Conservation (phyloP, 2,797 vertebrate genomes). For the Dendrocincla tyrannina region DNA sequence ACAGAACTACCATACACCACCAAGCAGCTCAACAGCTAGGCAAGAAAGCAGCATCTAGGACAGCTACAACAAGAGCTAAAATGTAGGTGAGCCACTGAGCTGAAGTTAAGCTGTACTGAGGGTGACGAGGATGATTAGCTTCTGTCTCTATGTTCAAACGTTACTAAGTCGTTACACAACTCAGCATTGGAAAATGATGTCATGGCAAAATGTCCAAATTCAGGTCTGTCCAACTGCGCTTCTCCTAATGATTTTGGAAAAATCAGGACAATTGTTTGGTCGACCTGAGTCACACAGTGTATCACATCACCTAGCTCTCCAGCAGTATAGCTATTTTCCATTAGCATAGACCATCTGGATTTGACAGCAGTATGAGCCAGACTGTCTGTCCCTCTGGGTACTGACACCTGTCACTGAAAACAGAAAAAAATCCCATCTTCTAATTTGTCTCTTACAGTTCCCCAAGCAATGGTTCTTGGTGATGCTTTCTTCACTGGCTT, state of each 20-base stretch:
- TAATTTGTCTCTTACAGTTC: not conserved
- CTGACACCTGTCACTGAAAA: not conserved
- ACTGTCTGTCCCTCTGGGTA: not conserved
- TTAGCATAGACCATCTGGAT: not conserved
- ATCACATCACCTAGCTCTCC: not conserved
- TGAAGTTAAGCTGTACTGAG: not conserved
- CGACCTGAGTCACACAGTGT: not conserved
- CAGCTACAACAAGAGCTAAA: not conserved
- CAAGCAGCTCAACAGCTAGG: not conserved
- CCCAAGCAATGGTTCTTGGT: not conserved
- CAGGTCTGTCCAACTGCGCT: not conserved
- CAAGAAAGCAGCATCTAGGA: not conserved
- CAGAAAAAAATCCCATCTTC: not conserved
- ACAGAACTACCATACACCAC: not conserved
- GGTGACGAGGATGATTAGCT: not conserved
- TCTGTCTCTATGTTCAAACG: not conserved
- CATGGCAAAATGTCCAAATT: not conserved
- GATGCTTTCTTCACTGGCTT: not conserved
- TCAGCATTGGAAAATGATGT: not conserved
- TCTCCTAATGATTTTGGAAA: not conserved
- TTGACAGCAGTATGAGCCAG: not conserved
- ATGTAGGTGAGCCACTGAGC: accelerated
- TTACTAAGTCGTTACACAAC: not conserved
- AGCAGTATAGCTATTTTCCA: not conserved
- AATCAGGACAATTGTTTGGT: not conserved